A percentile compares a stretch with the other conserved stretches of the same genome.
Conservation (phyloP, 2,113 vertebrate genomes). For the Saguinus imperator region DNA sequence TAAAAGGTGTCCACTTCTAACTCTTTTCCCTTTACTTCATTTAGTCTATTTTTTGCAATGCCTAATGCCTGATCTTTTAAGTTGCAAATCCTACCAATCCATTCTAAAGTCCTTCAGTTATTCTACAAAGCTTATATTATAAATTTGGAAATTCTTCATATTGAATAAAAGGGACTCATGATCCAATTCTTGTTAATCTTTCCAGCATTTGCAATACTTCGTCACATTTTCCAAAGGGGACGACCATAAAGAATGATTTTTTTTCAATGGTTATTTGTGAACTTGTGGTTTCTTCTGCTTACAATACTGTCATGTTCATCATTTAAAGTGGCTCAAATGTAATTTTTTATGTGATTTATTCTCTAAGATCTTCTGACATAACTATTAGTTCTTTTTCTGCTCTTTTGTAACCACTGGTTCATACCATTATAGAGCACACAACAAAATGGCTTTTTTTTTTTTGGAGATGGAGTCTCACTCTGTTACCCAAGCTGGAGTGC, state of each 20-base stretch:
- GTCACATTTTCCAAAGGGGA: neutral
- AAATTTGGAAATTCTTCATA: conserved; percentile 25
- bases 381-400: neutral
- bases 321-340: neutral
- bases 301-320: neutral
- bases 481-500: no score
- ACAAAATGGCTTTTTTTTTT: neutral
- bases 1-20: neutral
- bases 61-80: neutral
- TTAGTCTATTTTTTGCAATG: neutral
- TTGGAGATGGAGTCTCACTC: no score
- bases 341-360: neutral
- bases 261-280: neutral
- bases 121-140: neutral
- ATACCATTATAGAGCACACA: neutral
- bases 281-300: neutral
- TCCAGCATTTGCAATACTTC: neutral
- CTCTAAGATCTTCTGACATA: neutral
- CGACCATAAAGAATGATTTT: neutral
- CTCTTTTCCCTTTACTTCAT: neutral
- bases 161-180: neutral
- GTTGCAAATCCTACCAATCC: neutral
- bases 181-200: neutral
- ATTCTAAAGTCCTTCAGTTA: neutral
- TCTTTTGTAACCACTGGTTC: neutral